Base-by-base conservation (phyloP, 2,113 vertebrate species). In the Ancistrus triradiatus region DNA sequence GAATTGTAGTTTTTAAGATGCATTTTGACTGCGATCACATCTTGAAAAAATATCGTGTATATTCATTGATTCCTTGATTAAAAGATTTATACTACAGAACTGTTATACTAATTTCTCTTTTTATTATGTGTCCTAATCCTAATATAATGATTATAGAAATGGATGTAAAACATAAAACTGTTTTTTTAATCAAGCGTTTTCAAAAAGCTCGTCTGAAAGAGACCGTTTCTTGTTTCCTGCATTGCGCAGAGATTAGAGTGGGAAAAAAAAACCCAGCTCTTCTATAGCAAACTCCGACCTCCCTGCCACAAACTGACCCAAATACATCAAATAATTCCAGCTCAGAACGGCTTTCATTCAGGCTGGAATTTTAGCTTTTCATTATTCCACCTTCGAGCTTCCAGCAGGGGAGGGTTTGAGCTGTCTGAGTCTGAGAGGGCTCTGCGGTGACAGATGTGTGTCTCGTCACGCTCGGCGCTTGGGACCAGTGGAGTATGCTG, bases 241-340 rank as follows among this genome's bases (percentile, higher is more conserved):
- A 22, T 24, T 22, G 48, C 21, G 28, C 21, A 3, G 52, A 67
- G 64, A 50, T 75, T 50, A 44, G 33, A 13, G 21, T 10, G 17
- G n/a, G n/a, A n/a, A n/a, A n/a, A n/a, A 52, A 60, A 51, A 21
- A 22, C 64, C 25, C 28, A 58, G 3, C 43, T 58, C 64, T 43
- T 57, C 35, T 67, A 52, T 42, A 63, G 31, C 56, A 68, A 65
- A 66, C 55, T 50, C 33, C 7, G 18, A 27, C n/a, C n/a, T n/a
- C n/a, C n/a, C n/a, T n/a, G n/a, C n/a, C n/a, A 46, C 22, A 38
- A 62, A 42, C 64, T 71, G 55, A 74, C 71, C 71, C 61, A 71
- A 68, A 71, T 65, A 71, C 61, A 77, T 68, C 60, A 49, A 59
- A 63, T 73, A 61, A 51, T 18, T 61, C 50, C 25, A n/a, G 18